Percentiles rank a stretch among this genome's conserved stretches.
Evolutionary conservation across 2,113 vertebrate species (phyloP).

Genomic region (Eretmochelys imbricata): DNA sequence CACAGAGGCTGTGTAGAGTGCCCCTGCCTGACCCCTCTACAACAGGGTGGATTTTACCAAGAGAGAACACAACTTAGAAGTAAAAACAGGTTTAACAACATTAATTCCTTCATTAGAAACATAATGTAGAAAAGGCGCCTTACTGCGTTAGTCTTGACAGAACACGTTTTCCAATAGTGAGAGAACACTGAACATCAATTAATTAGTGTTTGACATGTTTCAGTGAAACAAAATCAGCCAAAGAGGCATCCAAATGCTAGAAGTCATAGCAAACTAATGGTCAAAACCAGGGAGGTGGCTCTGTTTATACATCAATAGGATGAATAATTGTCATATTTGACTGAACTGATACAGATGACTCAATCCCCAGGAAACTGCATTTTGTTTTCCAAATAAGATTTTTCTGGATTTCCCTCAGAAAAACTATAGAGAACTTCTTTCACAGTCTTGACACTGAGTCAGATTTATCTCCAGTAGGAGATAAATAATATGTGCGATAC

Average conservation of each 20-base stretch:
- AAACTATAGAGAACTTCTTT: slow-evolving; percentile 57
- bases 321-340: slow-evolving; percentile 1
- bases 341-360: not conserved
- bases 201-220: slow-evolving; percentile 16
- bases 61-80: not conserved
- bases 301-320: slow-evolving; percentile 32
- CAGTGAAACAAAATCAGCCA: slow-evolving; percentile 42
- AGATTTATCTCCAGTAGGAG: slow-evolving; percentile 58
- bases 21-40: not conserved
- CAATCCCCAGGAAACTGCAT: not conserved
- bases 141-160: not conserved
- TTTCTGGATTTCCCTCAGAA: slow-evolving; percentile 63
- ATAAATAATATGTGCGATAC: not conserved
- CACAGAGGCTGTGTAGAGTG: not conserved
- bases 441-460: not conserved
- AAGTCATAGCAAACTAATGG: not conserved
- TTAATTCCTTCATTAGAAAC: not conserved
- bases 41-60: not conserved
- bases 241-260: slow-evolving; percentile 47
- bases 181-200: slow-evolving; percentile 1
- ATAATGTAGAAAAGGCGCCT: not conserved
- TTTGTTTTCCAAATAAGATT: slow-evolving; percentile 62
- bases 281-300: slow-evolving; percentile 31
- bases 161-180: slow-evolving; percentile 22
- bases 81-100: not conserved